Percentiles rank a stretch among this genome's conserved stretches.
These are phyloP conservation scores for Epinephelus coioides DNA, from an alignment of 2,797 vertebrate species.

Conservation along the genomic window DNA sequence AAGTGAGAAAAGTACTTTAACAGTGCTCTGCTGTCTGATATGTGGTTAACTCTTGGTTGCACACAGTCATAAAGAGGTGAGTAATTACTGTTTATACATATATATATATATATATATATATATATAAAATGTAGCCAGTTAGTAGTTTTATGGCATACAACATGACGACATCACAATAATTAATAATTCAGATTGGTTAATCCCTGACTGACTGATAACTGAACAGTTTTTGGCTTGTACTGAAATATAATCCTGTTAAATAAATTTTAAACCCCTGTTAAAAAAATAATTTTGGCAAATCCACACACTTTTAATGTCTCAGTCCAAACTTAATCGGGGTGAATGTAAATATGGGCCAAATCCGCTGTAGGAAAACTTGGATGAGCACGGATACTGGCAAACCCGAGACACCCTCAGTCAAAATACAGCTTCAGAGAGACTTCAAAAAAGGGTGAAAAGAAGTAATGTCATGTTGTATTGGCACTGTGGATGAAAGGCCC, in stretches of 20 bases:
- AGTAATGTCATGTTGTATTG: slow-evolving; percentile 12
- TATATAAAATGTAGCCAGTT: not conserved
- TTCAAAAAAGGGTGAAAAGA: not conserved
- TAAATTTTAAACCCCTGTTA: slow-evolving; percentile 24
- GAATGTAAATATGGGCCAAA: slow-evolving; percentile 6
- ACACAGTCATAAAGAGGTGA: not conserved
- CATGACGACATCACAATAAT: not conserved
- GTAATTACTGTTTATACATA: no score
- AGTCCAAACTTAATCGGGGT: slow-evolving; percentile 2
- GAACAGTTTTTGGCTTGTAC: slow-evolving; percentile 27
- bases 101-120: not conserved
- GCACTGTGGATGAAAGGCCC: slow-evolving; percentile 25
- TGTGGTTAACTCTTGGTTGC: not conserved
- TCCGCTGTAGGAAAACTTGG: slow-evolving; percentile 16
- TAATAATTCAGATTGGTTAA: slow-evolving; percentile 20
- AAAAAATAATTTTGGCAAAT: slow-evolving; percentile 20
- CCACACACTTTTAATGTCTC: not conserved
- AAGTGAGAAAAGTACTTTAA: not conserved
- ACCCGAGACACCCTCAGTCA: slow-evolving; percentile 10
- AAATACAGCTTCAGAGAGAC: slow-evolving; percentile 7
- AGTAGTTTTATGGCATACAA: slow-evolving; percentile 21
- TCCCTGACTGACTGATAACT: slow-evolving; percentile 18
- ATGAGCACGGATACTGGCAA: slow-evolving; percentile 26
- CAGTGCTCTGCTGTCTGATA: not conserved
- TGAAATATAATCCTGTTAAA: slow-evolving; percentile 43